Evolutionary conservation across 2,888 invertebrate genomes (phyloP), one percentile per base, ranked within the genome.

Genomic region (Glaucopsyche alexis): DNA sequence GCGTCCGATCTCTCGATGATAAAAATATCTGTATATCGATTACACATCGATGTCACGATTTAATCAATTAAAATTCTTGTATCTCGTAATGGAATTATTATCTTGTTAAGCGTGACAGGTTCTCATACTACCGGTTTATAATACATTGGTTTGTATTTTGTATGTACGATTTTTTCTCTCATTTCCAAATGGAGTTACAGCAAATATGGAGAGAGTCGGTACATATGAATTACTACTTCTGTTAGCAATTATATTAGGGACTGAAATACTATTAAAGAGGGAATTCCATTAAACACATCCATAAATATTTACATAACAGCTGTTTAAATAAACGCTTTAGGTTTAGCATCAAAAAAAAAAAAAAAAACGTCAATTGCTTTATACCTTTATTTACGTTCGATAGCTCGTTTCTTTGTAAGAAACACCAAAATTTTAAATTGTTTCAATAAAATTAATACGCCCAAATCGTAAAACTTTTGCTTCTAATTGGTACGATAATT

Each of bases 21-120:
- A 78, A 76, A 72, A 38, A 71, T 74, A 76, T 76, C 66, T 73
- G 76, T 77, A 75, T 77, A 79, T 79, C 79, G 77, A 76, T 79
- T 77, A 77, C 78, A 77, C 60, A 60, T 38, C 60, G 60, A 60
- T 60, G 60, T 79, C 76, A 78, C 78, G 76, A 78, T 78, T 79
- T 78, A 76, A 79, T 77, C 78, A 78, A 80, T 80, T 80, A 78
- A 79, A 79, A 80, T 78, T 76, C 79, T 76, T 71, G 70, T 75
- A 75, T 71, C 77, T 77, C 64, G 75, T 78, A 79, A 76, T 75
- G 76, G 77, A 76, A 77, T 75, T 74, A 55, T 74, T 74, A 75
- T 75, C 75, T 74, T 66, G 49, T 71, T 72, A 60, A 60, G 52
- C 73, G 72, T 74, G 69, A 73, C 72, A 75, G 69, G 60, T 60